Conservation (phyloP, 2,113 vertebrate species). For the Dipodomys spectabilis region DNA sequence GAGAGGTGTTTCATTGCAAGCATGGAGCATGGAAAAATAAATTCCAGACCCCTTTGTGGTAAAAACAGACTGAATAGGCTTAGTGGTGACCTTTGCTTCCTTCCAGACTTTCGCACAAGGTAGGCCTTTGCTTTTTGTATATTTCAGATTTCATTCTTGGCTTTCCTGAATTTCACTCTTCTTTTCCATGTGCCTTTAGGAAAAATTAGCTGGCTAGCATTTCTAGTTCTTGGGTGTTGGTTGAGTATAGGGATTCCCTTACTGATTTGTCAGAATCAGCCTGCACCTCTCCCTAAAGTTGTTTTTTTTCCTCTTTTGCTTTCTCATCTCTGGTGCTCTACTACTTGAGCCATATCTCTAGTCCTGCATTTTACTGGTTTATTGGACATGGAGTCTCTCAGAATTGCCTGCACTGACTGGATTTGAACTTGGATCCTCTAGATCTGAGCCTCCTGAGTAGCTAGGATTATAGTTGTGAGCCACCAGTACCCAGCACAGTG, state of each 20-base stretch:
- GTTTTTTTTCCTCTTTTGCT: no score
- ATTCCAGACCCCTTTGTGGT: conserved; percentile 19
- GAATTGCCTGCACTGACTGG: no score
- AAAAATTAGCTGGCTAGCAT: neutral
- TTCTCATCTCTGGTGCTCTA: no score
- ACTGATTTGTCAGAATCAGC: neutral
- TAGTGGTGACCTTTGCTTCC: neutral
- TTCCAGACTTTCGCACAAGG: neutral
- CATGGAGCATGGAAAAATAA: neutral
- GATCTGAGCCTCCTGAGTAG: no score
- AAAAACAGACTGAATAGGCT: neutral
- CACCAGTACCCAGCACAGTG: neutral
- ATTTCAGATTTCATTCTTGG: neutral
- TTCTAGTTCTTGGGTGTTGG: neutral
- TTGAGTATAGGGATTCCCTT: neutral
- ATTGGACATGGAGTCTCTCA: no score
- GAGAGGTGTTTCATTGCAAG: conserved; percentile 55
- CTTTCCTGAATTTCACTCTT: neutral
- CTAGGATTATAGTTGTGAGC: no score
- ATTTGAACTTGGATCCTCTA: no score
- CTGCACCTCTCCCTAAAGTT: neutral
- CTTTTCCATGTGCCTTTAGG: neutral
- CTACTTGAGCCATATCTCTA: no score
- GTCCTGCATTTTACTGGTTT: no score
- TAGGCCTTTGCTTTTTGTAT: neutral